Conservation (phyloP, 2,113 vertebrate genomes). For the Myocastor coypus region DNA sequence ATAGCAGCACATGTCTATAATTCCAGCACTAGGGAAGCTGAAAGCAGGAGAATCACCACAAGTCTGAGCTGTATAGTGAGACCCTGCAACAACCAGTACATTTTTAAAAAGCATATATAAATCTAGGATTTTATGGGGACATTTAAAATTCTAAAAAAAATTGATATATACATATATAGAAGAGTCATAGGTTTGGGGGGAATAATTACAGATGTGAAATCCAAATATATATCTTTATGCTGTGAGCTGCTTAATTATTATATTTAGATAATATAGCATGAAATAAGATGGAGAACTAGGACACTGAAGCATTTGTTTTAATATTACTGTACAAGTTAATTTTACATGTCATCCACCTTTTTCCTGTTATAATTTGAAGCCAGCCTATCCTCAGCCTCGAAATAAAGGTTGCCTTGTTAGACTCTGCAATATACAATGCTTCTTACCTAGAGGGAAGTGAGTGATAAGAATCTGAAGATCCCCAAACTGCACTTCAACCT, state of each 20-base stretch:
- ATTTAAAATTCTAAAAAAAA: background rate
- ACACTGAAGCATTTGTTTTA: conserved; percentile 27
- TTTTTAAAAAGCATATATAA: background rate
- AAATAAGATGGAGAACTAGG: conserved; percentile 48
- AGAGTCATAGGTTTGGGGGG: background rate
- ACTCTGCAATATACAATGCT: background rate
- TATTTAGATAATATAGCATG: background rate
- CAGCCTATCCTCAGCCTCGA: background rate
- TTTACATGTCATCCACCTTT: conserved; percentile 11
- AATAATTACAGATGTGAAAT: background rate
- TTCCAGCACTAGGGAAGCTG: too few relatives aligned
- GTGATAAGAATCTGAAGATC: conserved; percentile 9
- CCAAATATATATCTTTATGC: conserved; percentile 11
- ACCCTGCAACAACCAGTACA: too few relatives aligned
- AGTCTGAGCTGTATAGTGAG: too few relatives aligned
- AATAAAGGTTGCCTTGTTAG: background rate
- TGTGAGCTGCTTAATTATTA: conserved; percentile 4
- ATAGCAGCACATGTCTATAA: too few relatives aligned
- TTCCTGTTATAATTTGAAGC: conserved; percentile 7
- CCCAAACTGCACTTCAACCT: background rate
- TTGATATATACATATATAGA: background rate
- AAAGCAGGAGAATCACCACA: too few relatives aligned
- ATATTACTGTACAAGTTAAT: conserved; percentile 24
- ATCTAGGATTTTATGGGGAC: background rate
- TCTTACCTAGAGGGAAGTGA: background rate